Base-by-base conservation (phyloP, 2,797 vertebrate genomes). In the Avahi laniger region DNA sequence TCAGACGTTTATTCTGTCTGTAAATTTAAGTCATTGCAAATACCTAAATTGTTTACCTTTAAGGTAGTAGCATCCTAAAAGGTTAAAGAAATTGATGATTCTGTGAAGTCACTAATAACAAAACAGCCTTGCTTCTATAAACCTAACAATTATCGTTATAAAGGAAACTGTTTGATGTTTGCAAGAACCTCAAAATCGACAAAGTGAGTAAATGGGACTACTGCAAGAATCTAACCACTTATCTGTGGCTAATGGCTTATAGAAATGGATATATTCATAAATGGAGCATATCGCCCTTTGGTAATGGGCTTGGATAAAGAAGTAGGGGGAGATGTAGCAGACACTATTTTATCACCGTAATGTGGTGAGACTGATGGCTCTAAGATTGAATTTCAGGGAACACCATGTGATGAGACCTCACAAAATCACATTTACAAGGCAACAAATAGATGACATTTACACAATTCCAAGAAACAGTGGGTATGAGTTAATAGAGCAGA, bases 151-250 rank as follows among this genome's bases (percentile, higher is more conserved):
- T 78, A 38, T n/a, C 48, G 54, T 59, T 54, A 72, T 41, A 85
- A 88, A 28, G 35, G 52, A 86, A 86, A 65, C 20, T 89, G 7
- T 48, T n/a, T 59, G 41, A n/a, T 91, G 26, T 41, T 86, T 96
- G 1, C 30, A 86, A 86, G 59, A 61, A 65, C 41, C 63, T 96
- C 63, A 91, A 92, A 82, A 46, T 59, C 65, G 38, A 76, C 54
- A 14, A 80, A 73, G 41, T 69, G 13, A 63, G 30, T 54, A 13
- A 81, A 54, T 89, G 28, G 54, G 22, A 24, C 15, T 1, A 24
- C 48, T 46, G 6, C 46, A 54, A 94, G 82, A 91, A 69, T 91
- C 46, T 20, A 54, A 65, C 11, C 65, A 91, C n/a, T 41, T 72
- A 26, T 83, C 67, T 30, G 0, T 17, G 82, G 48, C 69, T 76